Evolutionary conservation across 1,140 invertebrate genomes (phyloP).

Genomic region (Meloidogyne chitwoodi): DNA sequence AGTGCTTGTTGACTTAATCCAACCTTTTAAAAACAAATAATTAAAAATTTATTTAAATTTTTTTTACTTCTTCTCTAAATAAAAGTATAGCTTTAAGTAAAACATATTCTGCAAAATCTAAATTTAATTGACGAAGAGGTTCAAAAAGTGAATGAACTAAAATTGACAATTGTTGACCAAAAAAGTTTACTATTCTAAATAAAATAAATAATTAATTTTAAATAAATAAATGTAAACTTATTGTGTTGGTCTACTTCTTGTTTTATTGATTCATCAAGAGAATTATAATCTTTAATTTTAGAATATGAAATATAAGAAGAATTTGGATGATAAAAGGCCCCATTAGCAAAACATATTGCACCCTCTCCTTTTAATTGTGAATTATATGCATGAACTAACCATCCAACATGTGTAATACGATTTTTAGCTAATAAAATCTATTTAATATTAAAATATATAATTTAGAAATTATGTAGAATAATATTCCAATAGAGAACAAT

Average conservation of each 20-base stretch:
- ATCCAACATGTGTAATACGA: slow-evolving; percentile 17
- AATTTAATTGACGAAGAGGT: slow-evolving; percentile 8
- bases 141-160: slow-evolving; percentile 6
- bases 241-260: not conserved
- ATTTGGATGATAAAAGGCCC: not conserved
- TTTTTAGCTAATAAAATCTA: slow-evolving; percentile 26
- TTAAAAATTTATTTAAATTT: not conserved
- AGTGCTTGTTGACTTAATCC: slow-evolving; percentile 11
- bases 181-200: slow-evolving; percentile 15
- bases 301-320: not conserved
- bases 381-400: slow-evolving; percentile 25
- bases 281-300: not conserved
- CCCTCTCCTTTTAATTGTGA: not conserved
- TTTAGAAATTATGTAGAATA: not conserved
- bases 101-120: slow-evolving; percentile 32
- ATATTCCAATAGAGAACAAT: not conserved
- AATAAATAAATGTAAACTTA: not conserved
- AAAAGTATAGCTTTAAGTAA: slow-evolving; percentile 25
- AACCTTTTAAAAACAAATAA: not conserved
- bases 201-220: not conserved
- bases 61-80: slow-evolving; percentile 24
- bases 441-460: not conserved
- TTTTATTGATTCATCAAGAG: not conserved
- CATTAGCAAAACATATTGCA: slow-evolving; percentile 8
- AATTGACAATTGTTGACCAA: slow-evolving; percentile 13